A percentile compares a stretch with the other conserved stretches of the same genome.
Evolutionary conservation across 2,113 vertebrate genomes (phyloP).

Genomic region (Bombycilla garrulus): DNA sequence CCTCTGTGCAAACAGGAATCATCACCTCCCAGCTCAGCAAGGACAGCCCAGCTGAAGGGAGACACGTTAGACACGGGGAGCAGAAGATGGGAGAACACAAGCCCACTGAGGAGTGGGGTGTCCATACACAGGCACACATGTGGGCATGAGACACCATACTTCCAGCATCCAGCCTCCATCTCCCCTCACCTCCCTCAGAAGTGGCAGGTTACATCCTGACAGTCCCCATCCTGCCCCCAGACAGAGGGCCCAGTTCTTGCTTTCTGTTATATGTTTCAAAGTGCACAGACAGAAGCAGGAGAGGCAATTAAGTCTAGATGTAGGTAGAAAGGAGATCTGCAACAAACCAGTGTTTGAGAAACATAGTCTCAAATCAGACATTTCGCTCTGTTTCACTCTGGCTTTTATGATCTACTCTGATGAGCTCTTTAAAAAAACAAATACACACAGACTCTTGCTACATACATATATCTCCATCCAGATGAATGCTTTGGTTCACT

Average conservation of each 20-base stretch:
- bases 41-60: background rate
- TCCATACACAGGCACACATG: fast-evolving
- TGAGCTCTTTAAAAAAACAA: constrained; percentile 5
- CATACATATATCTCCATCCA: background rate
- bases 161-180: background rate
- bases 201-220: background rate
- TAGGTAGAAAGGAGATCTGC: background rate
- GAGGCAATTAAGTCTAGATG: background rate
- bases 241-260: background rate
- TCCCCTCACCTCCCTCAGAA: background rate
- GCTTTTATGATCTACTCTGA: constrained; percentile 32
- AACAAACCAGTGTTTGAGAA: background rate
- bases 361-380: constrained; percentile 7
- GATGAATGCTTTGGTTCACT: constrained; percentile 56
- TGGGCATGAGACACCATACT: background rate
- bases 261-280: background rate
- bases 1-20: background rate
- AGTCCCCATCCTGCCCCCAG: background rate
- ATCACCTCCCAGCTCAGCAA: background rate
- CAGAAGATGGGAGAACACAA: background rate
- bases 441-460: background rate
- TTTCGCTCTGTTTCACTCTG: background rate
- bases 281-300: background rate
- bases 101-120: fast-evolving
- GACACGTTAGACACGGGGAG: background rate